phyloP scores from a whole-genome alignment of 1,140 invertebrate genomes.

The Rhyacophila brunnea region DNA sequence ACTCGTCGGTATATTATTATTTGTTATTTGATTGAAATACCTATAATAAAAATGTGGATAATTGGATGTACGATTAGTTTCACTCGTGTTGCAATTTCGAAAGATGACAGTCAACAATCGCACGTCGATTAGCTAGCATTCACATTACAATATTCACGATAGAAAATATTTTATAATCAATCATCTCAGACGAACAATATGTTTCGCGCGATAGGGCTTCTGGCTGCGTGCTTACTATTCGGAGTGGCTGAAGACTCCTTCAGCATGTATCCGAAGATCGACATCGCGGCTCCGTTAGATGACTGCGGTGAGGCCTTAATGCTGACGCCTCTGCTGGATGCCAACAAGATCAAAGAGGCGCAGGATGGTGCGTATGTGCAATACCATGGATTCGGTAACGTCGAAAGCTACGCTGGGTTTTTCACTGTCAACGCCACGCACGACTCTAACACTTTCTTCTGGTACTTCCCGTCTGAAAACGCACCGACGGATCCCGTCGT shows the following conservation, averaged over 20 bases:
- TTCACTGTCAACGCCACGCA: slow-evolving; percentile 67
- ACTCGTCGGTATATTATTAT: too few relatives aligned
- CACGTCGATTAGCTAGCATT: too few relatives aligned
- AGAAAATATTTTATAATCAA: too few relatives aligned
- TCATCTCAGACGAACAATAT: too few relatives aligned
- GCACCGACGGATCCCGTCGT: slow-evolving; percentile 57
- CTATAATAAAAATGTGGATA: too few relatives aligned
- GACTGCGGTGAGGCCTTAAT: slow-evolving; percentile 62
- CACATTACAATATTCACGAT: too few relatives aligned
- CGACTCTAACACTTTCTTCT: slow-evolving; percentile 74
- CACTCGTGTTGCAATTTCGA: too few relatives aligned
- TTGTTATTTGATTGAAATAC: too few relatives aligned
- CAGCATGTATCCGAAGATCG: neutral
- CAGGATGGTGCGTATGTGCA: slow-evolving; percentile 44
- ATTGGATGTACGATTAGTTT: too few relatives aligned
- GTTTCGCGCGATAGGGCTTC: too few relatives aligned
- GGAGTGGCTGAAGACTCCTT: neutral
- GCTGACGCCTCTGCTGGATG: slow-evolving; percentile 64
- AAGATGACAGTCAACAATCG: too few relatives aligned
- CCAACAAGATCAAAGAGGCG: slow-evolving; percentile 45
- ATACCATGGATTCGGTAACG: slow-evolving; percentile 40
- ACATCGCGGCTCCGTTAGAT: slow-evolving; percentile 34
- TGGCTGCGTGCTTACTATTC: neutral
- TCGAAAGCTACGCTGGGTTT: slow-evolving; percentile 63
- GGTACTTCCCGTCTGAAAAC: slow-evolving; percentile 69